These are phyloP conservation scores for Caenorhabditis imperialis DNA, from an alignment of 2,888 invertebrate species.

Conservation along the genomic window DNA sequence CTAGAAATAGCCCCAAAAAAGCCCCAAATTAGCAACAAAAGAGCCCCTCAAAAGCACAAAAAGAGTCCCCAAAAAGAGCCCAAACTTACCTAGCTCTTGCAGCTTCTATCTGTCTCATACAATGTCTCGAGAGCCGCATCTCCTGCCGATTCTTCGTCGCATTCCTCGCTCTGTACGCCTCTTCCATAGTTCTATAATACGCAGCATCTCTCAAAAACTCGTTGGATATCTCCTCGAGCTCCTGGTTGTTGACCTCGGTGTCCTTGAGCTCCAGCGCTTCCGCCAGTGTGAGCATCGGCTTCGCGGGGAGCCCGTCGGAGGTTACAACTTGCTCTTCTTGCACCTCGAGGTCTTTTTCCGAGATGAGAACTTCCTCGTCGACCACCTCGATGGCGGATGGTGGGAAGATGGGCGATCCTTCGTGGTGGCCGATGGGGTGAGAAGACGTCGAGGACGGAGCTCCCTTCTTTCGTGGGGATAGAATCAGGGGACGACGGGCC, in stretches of 20 bases:
- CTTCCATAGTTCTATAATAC: constrained; percentile 28
- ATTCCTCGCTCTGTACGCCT: constrained; percentile 17
- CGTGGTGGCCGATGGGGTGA: constrained; percentile 1
- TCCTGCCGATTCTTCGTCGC: constrained; percentile 39
- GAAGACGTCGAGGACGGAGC: background rate
- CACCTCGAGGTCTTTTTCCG: constrained; percentile 21
- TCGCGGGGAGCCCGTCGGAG: background rate
- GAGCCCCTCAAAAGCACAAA: background rate
- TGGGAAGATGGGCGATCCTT: constrained; percentile 14
- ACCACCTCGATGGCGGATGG: background rate
- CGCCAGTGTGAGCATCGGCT: constrained; percentile 25
- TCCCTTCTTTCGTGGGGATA: constrained; percentile 23
- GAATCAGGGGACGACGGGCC: constrained; percentile 27
- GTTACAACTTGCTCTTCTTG: constrained; percentile 22
- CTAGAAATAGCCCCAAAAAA: too few species aligned
- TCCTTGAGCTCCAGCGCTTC: constrained; percentile 27
- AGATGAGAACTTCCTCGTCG: constrained; percentile 11
- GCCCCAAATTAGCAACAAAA: too few species aligned
- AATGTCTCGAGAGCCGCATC: constrained; percentile 42
- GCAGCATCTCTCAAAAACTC: constrained; percentile 21
- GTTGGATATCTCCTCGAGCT: constrained; percentile 38
- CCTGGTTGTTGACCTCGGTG: constrained; percentile 25
- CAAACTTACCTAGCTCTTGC: constrained; percentile 43
- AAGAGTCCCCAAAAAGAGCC: background rate
- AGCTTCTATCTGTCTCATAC: constrained; percentile 46